phyloP scores from a whole-genome alignment of 2,113 vertebrate species.

The Dinomys branickii region DNA sequence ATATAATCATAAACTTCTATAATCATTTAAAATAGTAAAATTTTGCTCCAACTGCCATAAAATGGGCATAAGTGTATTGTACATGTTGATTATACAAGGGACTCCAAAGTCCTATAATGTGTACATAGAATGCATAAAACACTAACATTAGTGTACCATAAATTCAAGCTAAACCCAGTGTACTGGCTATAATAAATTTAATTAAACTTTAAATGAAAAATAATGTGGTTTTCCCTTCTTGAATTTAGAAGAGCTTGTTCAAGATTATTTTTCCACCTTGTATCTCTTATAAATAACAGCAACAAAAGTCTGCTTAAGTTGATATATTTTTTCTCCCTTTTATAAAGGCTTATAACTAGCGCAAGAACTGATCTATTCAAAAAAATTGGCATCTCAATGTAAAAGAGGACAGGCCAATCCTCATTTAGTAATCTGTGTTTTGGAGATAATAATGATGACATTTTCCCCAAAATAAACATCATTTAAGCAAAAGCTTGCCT shows the following conservation, averaged over 20 bases:
- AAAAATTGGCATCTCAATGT: neutral
- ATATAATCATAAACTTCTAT: conserved; percentile 55
- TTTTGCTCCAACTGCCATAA: conserved; percentile 62
- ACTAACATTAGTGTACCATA: conserved; percentile 38
- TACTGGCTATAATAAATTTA: conserved; percentile 60
- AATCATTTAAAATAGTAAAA: conserved; percentile 71
- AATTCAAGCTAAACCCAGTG: conserved; percentile 60
- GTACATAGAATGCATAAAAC: conserved; percentile 53
- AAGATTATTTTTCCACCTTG: neutral
- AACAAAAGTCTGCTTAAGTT: neutral
- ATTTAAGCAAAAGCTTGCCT: conserved; percentile 54
- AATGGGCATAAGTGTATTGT: conserved; percentile 49
- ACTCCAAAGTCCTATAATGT: conserved; percentile 64
- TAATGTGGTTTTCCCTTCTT: conserved; percentile 53
- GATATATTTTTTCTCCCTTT: neutral
- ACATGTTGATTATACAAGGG: conserved; percentile 53
- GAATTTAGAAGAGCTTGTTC: conserved; percentile 24
- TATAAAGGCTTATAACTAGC: neutral
- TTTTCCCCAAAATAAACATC: conserved; percentile 52
- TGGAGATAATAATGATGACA: conserved; percentile 37
- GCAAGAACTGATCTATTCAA: neutral
- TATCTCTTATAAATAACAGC: neutral
- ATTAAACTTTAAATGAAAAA: conserved; percentile 71
- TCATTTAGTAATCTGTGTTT: neutral
- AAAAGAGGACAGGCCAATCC: neutral